Evolutionary conservation across 2,888 invertebrate genomes (phyloP), one percentile per base, ranked within the genome.

Genomic region (Oxyscelio sp.): DNA sequence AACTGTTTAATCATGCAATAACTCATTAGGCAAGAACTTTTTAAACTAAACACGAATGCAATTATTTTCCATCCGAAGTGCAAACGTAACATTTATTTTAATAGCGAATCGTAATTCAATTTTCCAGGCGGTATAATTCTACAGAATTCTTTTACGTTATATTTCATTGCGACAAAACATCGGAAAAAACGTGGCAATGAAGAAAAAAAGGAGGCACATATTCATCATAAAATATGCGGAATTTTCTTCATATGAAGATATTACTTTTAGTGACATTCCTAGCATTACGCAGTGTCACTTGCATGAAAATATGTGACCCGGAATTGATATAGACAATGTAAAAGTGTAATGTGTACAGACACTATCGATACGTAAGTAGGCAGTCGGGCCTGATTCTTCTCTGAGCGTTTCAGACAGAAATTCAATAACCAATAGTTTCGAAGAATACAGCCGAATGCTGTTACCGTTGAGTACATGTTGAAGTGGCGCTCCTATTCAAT

Each of bases 401-500:
- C 71, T 22, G 48, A 77, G 73, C 61, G 83, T 89, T 89, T 86
- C 89, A 87, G 90, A 90, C 90, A 90, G 89, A 89, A 90, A 91
- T 91, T 91, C 91, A 90, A 92, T 91, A 92, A 88, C 89, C 89
- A 87, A 90, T 90, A 88, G 90, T 89, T 88, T 87, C 90, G 86
- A 80, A 88, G 81, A 88, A 89, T 90, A 89, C 86, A 88, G 87
- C 74, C 87, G 83, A 87, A 68, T 65, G 71, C 71, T 52, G 80
- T 85, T 77, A 73, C 78, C 65, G 65, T 71, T 65, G 81, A 80
- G 77, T 85, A 63, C 82, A 83, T 80, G 88, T 80, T 87, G 86
- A 81, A 85, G 77, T 87, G 86, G 82, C 87, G 87, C 86, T 88
- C 86, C 87, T 89, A 90, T 90, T 91, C 90, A 89, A 90, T 91